Conservation (phyloP, 2,888 invertebrate species). For the Cenopis cana region DNA sequence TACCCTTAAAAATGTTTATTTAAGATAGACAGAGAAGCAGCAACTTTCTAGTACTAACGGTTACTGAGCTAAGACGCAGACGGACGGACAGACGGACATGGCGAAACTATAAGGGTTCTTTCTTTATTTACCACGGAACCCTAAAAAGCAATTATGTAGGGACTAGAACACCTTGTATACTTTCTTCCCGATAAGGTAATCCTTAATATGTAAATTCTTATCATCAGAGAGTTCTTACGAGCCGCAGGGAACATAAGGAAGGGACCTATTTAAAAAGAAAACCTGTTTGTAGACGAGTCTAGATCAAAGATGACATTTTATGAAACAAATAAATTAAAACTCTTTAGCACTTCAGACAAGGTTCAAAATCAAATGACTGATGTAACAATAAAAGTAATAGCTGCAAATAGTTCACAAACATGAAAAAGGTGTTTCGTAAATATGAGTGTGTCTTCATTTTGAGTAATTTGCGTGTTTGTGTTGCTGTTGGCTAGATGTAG, state of each 20-base stretch:
- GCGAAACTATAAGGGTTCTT: no score
- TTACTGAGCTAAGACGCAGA: no score
- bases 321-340: background rate
- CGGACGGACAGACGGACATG: no score
- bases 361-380: background rate
- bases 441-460: slow-evolving; percentile 5
- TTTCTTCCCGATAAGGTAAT: slow-evolving; percentile 26
- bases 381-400: background rate
- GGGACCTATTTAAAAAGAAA: slow-evolving; percentile 17
- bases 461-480: slow-evolving; percentile 12
- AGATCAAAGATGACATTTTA: slow-evolving; percentile 11
- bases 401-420: slow-evolving; percentile 19
- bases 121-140: no score
- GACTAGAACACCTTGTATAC: slow-evolving; percentile 23
- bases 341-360: background rate
- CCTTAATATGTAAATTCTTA: slow-evolving; percentile 39
- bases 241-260: slow-evolving; percentile 37
- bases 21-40: no score
- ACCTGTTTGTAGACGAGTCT: slow-evolving; percentile 19
- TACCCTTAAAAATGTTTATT: no score
- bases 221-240: slow-evolving; percentile 25
- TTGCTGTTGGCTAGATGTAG: slow-evolving; percentile 7
- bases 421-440: slow-evolving; percentile 27
- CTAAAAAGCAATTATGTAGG: background rate
- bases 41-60: no score